Conservation (phyloP, 1,140 invertebrate genomes). For the Asobara japonica region DNA sequence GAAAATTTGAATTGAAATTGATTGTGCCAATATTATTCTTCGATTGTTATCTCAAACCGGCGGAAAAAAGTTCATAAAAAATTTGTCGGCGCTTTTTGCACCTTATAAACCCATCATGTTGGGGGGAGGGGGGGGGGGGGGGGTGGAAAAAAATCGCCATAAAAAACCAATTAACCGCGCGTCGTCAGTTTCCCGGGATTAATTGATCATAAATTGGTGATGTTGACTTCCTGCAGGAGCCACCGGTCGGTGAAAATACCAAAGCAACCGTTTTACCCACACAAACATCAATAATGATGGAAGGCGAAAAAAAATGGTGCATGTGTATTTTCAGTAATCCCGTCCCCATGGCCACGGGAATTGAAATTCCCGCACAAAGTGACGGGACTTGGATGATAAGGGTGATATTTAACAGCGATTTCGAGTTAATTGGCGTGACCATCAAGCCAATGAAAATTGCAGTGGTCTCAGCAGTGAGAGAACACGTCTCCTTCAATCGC, state of each 20-base stretch:
- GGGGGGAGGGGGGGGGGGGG: too few relatives aligned
- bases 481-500: constrained; percentile 40
- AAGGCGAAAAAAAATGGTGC: neutral
- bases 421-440: constrained; percentile 55
- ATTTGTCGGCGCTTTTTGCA: too few relatives aligned
- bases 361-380: constrained; percentile 23
- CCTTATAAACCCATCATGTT: neutral
- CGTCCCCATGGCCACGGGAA: neutral
- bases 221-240: constrained; percentile 6
- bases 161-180: neutral
- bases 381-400: neutral
- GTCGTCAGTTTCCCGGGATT: neutral
- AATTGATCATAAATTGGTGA: constrained; percentile 31
- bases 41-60: neutral
- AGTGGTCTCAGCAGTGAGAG: constrained; percentile 31
- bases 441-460: constrained; percentile 34
- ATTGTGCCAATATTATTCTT: too few relatives aligned
- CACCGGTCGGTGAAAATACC: constrained; percentile 2
- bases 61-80: neutral
- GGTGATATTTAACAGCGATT: constrained; percentile 43
- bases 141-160: too few relatives aligned
- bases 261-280: neutral
- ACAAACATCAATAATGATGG: neutral
- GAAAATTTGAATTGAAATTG: too few relatives aligned
- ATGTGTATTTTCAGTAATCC: neutral